Evolutionary conservation across 1,140 invertebrate genomes (phyloP).

Genomic region (Halesus radiatus): DNA sequence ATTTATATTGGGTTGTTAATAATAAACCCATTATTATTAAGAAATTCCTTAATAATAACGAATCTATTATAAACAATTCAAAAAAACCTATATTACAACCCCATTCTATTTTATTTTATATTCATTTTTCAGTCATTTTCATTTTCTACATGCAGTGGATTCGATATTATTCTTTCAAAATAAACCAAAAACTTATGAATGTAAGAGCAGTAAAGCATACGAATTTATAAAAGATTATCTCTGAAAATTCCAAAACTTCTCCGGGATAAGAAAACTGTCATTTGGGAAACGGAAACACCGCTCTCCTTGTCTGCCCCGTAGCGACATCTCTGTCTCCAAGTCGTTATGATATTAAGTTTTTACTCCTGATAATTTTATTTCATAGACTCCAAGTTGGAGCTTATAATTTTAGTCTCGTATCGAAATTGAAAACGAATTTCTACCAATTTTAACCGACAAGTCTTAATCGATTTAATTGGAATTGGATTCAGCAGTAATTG

Average conservation of each 20-base stretch:
- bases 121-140: too few relatives aligned
- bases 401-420: background rate
- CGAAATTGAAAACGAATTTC: slow-evolving; percentile 5
- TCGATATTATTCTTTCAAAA: background rate
- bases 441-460: background rate
- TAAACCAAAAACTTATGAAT: background rate
- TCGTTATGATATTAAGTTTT: slow-evolving; percentile 37
- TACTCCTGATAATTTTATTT: slow-evolving; percentile 6
- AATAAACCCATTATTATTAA: too few relatives aligned
- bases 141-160: too few relatives aligned
- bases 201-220: background rate
- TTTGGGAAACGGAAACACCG: slow-evolving; percentile 11
- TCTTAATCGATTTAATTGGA: background rate
- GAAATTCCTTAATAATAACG: too few relatives aligned
- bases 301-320: background rate
- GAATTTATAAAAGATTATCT: slow-evolving; percentile 9
- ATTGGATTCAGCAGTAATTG: background rate
- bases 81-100: too few relatives aligned
- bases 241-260: background rate
- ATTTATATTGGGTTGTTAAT: too few relatives aligned
- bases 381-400: background rate
- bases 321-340: slow-evolving; percentile 11
- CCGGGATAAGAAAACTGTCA: slow-evolving; percentile 21
- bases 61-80: too few relatives aligned
- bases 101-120: too few relatives aligned